A percentile compares a stretch with the other conserved stretches of the same genome.
Conservation (phyloP, 2,113 vertebrate species). For the Burhinus bistriatus region DNA sequence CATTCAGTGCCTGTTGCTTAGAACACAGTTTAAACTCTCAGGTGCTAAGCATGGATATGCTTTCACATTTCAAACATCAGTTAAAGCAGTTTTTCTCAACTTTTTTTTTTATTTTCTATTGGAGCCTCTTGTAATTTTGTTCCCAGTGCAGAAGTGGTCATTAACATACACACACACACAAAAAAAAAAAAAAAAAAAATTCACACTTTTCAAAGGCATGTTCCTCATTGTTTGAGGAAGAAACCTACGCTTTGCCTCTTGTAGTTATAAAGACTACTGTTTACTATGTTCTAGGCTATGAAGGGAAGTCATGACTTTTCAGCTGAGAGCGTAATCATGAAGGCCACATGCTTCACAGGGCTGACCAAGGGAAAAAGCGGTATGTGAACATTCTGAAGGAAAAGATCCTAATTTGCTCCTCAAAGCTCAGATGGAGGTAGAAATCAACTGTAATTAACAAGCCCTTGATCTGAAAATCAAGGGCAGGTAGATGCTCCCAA, state of each 20-base stretch:
- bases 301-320: background rate
- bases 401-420: background rate
- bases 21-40: background rate
- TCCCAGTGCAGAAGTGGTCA: background rate
- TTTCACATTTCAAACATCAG: background rate
- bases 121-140: background rate
- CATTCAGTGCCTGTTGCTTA: background rate
- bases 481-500: background rate
- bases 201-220: background rate
- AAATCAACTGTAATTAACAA: background rate
- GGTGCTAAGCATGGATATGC: background rate
- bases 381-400: background rate
- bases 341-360: background rate
- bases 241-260: background rate
- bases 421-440: background rate
- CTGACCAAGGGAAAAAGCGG: background rate
- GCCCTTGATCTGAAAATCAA: background rate
- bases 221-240: background rate
- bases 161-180: background rate
- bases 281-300: background rate
- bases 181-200: too few relatives aligned
- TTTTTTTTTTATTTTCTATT: background rate
- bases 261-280: background rate
- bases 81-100: background rate
- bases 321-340: background rate